Percentiles rank a stretch among this genome's conserved stretches.
These are phyloP conservation scores for Aythya baeri DNA, from an alignment of 2,113 vertebrate species.

Conservation along the genomic window DNA sequence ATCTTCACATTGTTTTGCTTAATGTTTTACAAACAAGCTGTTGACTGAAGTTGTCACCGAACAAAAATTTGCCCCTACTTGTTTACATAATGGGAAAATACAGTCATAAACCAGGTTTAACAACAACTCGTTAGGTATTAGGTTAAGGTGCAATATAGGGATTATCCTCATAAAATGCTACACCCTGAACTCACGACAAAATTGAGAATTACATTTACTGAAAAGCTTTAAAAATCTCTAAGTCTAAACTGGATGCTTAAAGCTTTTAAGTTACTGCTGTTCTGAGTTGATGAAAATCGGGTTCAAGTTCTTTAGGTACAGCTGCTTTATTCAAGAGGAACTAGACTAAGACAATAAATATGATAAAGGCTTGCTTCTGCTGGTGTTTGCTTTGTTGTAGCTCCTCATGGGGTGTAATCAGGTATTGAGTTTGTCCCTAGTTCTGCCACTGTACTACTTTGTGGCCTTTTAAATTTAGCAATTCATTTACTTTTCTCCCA, in stretches of 20 bases:
- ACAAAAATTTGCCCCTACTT: constrained; percentile 21
- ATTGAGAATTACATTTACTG: neutral
- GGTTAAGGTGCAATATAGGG: neutral
- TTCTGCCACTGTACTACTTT: neutral
- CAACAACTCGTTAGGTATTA: neutral
- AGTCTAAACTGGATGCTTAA: neutral
- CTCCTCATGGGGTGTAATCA: neutral
- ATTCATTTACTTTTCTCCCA: neutral
- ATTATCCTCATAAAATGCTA: neutral
- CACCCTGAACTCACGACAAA: neutral
- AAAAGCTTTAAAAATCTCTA: neutral
- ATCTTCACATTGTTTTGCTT: constrained; percentile 37
- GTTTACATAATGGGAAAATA: constrained; percentile 37
- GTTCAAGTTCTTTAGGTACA: neutral
- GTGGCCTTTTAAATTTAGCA: neutral
- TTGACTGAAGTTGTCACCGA: constrained; percentile 47
- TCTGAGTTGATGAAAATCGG: neutral
- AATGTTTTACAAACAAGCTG: constrained; percentile 31
- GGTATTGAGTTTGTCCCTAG: neutral
- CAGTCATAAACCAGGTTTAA: neutral
- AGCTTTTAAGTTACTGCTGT: neutral
- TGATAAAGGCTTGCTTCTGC: neutral
- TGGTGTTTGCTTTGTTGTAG: neutral
- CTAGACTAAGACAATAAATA: neutral
- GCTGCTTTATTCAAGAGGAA: neutral